Base-by-base conservation (phyloP, 1,140 invertebrate genomes). In the Oncopodura yosiiana region DNA sequence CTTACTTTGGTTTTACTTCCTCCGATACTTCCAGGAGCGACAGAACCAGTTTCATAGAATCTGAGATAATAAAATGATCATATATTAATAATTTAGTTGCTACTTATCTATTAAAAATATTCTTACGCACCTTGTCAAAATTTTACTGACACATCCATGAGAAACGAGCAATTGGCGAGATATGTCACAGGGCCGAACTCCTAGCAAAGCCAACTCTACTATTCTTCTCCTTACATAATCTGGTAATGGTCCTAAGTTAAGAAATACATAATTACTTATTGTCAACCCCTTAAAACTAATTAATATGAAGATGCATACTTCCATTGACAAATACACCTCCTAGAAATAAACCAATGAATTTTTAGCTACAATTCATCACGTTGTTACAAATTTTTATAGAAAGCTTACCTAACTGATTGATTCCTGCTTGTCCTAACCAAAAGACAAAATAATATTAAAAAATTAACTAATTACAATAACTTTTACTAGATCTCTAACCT, bases 71-170 rank as follows among this genome's bases (percentile, higher is more conserved):
- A n/a, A n/a, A n/a, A n/a, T n/a, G n/a, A n/a, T n/a, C n/a, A n/a
- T n/a, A n/a, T n/a, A n/a, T n/a, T n/a, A n/a, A n/a, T n/a, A n/a
- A n/a, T n/a, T n/a, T n/a, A n/a, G n/a, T n/a, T n/a, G n/a, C n/a
- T n/a, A n/a, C n/a, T n/a, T n/a, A n/a, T n/a, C n/a, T n/a, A n/a
- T n/a, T n/a, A n/a, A n/a, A n/a, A n/a, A n/a, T n/a, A n/a, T n/a
- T n/a, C n/a, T n/a, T n/a, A n/a, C n/a, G n/a, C n/a, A n/a, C n/a
- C n/a, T 77, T 3, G 92, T 95, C 11, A 99, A 77, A 59, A 97
- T 97, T 76, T 97, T 97, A 11, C 89, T 94, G n/a, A 94, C 89
- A 67, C 86, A 79, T 59, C 94, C 94, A 69, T 97, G 93, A 0
- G 91, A 95, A 6, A 99, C 94, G 11, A 94, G 77, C 24, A 97